Base-by-base conservation (phyloP, 2,113 vertebrate species). In the Diadophis punctatus region DNA sequence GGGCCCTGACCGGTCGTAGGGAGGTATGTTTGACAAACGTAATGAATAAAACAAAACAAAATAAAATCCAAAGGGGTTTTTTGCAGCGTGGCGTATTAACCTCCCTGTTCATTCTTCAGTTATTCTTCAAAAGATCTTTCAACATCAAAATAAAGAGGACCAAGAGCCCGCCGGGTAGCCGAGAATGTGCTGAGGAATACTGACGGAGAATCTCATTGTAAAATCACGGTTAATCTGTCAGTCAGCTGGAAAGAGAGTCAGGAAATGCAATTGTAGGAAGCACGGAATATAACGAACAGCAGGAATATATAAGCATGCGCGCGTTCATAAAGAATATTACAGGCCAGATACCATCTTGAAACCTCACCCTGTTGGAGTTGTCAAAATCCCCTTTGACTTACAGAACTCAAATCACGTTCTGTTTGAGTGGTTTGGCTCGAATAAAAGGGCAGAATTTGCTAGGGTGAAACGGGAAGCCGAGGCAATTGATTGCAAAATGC, bases 81-180 rank as follows among this genome's bases (percentile, higher is more conserved):
- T 74, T 74, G n/a, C 63, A 34, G 14, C 1, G n/a, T 18, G 30
- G 14, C 14, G 7, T 1, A 2, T 34, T 74, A 16, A 16, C n/a
- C 2, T 74, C 12, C n/a, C n/a, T 74, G 14, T 7, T 16, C 14
- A 14, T 34, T 34, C 5, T 74, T 74, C 18, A 74, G 14, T 74
- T 34, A 18, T 34, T 34, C 12, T 74, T 7, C n/a, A 74, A 74
- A 34, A 34, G 63, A 74, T 74, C 63, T 34, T 74, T 18, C 12
- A 0, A 0, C 63, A 2, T 34, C n/a, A 7, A 34, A 74, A 74
- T n/a, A 74, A n/a, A 14, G 18, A 74, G 63, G 30, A 30, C 14
- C 14, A 8, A 2, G 5, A 34, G n/a, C 30, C 30, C 14, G 5
- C 63, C 1, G 2, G n/a, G 68, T 0, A 39, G n/a, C n/a, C 1